These are phyloP conservation scores for Macrocentrus cingulum DNA, from an alignment of 1,140 invertebrate species.

Conservation along the genomic window DNA sequence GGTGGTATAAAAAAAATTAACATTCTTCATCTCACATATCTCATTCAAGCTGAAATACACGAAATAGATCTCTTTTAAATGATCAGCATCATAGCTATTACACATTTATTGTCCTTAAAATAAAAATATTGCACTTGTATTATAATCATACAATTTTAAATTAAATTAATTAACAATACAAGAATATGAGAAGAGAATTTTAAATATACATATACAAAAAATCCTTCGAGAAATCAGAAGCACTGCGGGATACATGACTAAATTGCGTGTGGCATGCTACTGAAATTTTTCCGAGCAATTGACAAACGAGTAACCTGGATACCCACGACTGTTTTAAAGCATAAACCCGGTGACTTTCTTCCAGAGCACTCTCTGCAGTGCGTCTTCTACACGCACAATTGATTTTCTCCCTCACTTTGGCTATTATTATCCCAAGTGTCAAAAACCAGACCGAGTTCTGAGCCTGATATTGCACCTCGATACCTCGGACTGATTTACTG, in stretches of 20 bases:
- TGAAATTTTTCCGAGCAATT: conserved; percentile 24
- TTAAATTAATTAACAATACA: too few species aligned
- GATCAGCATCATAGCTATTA: too few species aligned
- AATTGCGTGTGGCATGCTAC: conserved; percentile 24
- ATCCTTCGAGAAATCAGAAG: background rate
- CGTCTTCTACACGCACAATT: background rate
- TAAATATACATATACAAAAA: too few species aligned
- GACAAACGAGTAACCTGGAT: conserved; percentile 32
- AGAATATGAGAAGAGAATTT: too few species aligned
- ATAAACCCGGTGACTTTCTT: background rate
- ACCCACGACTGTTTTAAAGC: conserved; percentile 13
- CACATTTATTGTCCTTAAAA: too few species aligned
- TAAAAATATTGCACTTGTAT: too few species aligned
- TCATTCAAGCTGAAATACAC: too few species aligned
- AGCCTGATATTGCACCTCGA: background rate
- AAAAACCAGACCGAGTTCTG: background rate
- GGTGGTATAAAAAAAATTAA: background rate
- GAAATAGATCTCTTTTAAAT: too few species aligned
- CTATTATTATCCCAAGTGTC: background rate
- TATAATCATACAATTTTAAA: too few species aligned
- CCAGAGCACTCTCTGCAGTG: background rate
- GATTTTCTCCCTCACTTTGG: background rate
- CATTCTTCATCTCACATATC: background rate
- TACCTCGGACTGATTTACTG: conserved; percentile 6
- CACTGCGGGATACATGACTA: conserved; percentile 22